phyloP scores from a whole-genome alignment of 2,888 invertebrate genomes.

The Drosophila flavopinicola region DNA sequence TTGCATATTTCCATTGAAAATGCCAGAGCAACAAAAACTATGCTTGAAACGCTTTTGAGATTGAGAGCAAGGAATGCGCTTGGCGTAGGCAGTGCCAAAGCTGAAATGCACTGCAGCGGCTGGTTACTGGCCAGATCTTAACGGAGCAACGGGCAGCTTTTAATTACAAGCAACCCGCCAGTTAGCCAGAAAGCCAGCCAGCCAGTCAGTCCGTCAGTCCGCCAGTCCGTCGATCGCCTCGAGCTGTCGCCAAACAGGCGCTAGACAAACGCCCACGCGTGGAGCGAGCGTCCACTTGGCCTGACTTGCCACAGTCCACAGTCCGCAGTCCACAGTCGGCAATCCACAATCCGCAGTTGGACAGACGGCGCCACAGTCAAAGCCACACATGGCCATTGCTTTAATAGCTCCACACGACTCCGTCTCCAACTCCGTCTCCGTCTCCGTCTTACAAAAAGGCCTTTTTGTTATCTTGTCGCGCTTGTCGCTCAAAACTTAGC shows the following conservation, averaged over 20 bases:
- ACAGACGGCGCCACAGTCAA: neutral
- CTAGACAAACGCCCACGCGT: conserved; percentile 74
- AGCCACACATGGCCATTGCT: conserved; percentile 29
- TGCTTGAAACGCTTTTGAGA: conserved; percentile 34
- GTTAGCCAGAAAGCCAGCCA: neutral
- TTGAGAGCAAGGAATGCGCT: conserved; percentile 64
- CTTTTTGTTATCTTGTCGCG: conserved; percentile 77
- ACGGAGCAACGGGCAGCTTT: conserved; percentile 48
- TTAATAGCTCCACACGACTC: conserved; percentile 53
- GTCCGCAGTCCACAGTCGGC: conserved; percentile 45
- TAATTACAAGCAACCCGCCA: conserved; percentile 61
- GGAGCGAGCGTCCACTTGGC: conserved; percentile 55
- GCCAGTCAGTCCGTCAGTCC: neutral
- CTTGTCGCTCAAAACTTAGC: conserved; percentile 66
- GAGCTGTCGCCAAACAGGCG: conserved; percentile 71
- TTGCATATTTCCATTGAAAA: conserved; percentile 40
- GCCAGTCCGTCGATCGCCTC: conserved; percentile 47
- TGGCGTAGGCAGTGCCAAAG: conserved; percentile 64
- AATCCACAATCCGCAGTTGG: conserved; percentile 31
- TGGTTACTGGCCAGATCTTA: conserved; percentile 34
- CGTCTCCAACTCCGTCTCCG: conserved; percentile 5
- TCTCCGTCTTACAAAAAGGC: conserved; percentile 51
- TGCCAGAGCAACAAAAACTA: conserved; percentile 3
- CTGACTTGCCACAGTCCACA: conserved; percentile 19
- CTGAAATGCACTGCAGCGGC: conserved; percentile 40